These are phyloP conservation scores for Zygogramma bicolorata DNA, from an alignment of 2,888 invertebrate genomes.

Conservation along the genomic window DNA sequence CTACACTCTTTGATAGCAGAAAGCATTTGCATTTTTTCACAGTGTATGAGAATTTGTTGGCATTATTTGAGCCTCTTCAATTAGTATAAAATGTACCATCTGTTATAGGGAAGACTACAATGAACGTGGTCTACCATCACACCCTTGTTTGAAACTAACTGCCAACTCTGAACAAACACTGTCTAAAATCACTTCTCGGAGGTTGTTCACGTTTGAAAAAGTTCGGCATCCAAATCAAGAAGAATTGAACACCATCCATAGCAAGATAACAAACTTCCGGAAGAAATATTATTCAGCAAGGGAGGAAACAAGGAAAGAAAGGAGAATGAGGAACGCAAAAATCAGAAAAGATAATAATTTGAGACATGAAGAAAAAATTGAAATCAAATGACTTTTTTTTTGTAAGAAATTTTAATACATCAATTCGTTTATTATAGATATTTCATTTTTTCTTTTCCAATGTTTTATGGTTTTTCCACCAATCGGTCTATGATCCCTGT, in stretches of 20 bases:
- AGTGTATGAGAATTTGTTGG: no score
- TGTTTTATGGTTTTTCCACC: constrained; percentile 50
- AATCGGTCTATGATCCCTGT: constrained; percentile 59
- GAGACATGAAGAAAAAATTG: constrained; percentile 38
- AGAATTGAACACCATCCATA: constrained; percentile 59
- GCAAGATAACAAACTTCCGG: constrained; percentile 68
- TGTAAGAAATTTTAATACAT: no score
- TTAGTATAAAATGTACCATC: no score
- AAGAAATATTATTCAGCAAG: constrained; percentile 80
- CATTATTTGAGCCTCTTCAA: no score
- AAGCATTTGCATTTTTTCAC: no score
- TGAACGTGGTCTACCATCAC: constrained; percentile 80
- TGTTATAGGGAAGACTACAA: constrained; percentile 77
- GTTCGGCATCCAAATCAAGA: constrained; percentile 69
- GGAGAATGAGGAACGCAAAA: constrained; percentile 66
- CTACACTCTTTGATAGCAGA: no score
- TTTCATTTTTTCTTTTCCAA: constrained; percentile 15
- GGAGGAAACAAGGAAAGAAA: constrained; percentile 76
- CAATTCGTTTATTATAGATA: constrained; percentile 1
- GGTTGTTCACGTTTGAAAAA: constrained; percentile 90
- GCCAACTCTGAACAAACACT: constrained; percentile 92
- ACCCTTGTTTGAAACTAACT: constrained; percentile 81
- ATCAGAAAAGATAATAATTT: constrained; percentile 58
- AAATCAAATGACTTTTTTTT: constrained; percentile 8
- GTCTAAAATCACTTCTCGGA: constrained; percentile 82